These are phyloP conservation scores for Oedothorax gibbosus DNA, from an alignment of 1,140 invertebrate genomes.

Conservation along the genomic window DNA sequence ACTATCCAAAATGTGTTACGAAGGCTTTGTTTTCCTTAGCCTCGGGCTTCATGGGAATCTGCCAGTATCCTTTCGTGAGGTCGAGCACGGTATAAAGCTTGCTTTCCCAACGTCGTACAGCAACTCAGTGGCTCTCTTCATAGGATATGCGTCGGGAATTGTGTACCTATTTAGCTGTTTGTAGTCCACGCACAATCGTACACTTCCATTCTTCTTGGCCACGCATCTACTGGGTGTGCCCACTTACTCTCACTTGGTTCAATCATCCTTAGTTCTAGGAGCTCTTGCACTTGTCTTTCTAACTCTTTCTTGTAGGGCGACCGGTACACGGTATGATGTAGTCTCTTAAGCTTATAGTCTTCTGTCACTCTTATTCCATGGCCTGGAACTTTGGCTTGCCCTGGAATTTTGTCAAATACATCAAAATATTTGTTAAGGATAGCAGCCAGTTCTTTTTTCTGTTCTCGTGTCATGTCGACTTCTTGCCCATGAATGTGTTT, in stretches of 20 bases:
- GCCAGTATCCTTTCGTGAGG: background rate
- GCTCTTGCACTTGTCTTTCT: background rate
- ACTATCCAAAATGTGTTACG: background rate
- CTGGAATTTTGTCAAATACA: background rate
- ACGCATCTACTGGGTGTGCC: background rate
- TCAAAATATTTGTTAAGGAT: background rate
- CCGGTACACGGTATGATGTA: background rate
- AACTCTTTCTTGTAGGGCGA: background rate
- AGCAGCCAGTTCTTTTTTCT: background rate
- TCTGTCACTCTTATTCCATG: background rate
- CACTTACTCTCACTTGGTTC: background rate
- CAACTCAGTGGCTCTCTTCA: slow-evolving; percentile 9
- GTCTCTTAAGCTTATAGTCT: background rate
- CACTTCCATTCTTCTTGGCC: slow-evolving; percentile 51
- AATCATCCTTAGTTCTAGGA: background rate
- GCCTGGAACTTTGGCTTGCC: background rate
- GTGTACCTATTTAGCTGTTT: slow-evolving; percentile 62
- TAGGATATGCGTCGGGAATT: slow-evolving; percentile 62
- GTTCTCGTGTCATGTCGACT: background rate
- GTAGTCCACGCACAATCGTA: slow-evolving; percentile 63
- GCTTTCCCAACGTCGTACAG: background rate
- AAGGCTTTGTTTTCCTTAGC: background rate
- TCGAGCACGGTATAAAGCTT: background rate
- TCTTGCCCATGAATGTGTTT: background rate
- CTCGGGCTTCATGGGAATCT: background rate